These are phyloP conservation scores for Pteronura brasiliensis DNA, from an alignment of 2,113 vertebrate genomes.

Conservation along the genomic window DNA sequence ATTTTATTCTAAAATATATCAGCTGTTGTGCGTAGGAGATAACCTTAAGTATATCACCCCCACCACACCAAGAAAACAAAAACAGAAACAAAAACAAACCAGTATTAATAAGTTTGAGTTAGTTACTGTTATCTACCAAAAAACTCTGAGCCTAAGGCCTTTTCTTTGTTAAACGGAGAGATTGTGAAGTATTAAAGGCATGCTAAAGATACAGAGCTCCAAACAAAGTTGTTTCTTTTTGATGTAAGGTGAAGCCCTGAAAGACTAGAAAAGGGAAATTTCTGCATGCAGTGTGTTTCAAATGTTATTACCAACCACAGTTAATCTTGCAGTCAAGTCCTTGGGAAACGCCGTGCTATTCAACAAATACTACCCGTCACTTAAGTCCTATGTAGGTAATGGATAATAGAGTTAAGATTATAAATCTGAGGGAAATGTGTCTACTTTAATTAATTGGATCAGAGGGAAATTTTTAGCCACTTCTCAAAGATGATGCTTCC, in stretches of 20 bases:
- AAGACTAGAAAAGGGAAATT: not conserved
- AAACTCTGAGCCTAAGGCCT: not conserved
- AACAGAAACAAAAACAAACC: not conserved
- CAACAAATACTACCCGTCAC: not conserved
- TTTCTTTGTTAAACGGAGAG: not conserved
- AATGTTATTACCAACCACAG: not conserved
- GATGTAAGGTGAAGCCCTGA: not conserved
- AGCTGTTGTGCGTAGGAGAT: not conserved
- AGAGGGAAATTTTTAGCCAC: not conserved
- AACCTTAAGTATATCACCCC: not conserved
- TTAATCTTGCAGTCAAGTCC: not conserved
- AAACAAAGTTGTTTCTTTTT: not conserved
- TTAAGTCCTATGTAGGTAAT: not conserved
- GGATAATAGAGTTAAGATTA: not conserved
- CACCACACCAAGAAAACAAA: not conserved
- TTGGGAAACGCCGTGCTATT: not conserved
- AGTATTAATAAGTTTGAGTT: not conserved
- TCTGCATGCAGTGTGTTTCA: not conserved
- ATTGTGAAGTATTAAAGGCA: not conserved
- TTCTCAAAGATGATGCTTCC: not conserved
- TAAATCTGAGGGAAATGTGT: not conserved
- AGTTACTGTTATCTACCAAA: not conserved
- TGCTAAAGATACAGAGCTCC: not conserved
- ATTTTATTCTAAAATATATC: not conserved
- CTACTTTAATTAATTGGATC: not conserved